phyloP scores from a whole-genome alignment of 2,113 vertebrate species.

The Stictonetta naevosa region DNA sequence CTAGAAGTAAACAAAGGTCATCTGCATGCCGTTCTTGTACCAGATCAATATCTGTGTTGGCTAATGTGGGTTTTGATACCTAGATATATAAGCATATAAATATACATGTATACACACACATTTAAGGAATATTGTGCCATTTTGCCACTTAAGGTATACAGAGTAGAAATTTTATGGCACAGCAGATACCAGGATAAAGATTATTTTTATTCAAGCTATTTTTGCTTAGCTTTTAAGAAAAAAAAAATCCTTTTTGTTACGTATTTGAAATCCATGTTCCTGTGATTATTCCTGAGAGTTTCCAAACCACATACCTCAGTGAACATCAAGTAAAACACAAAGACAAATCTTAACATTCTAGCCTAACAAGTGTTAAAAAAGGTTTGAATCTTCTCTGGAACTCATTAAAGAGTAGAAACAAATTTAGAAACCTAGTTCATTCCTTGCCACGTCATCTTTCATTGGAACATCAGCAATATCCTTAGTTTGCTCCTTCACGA shows the following conservation, averaged over 20 bases:
- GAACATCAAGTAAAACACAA: background rate
- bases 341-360: background rate
- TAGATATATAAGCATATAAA: background rate
- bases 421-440: background rate
- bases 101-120: background rate
- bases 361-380: background rate
- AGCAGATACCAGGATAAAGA: background rate
- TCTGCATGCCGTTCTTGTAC: background rate
- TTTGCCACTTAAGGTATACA: background rate
- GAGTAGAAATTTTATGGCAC: background rate
- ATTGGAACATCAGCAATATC: background rate
- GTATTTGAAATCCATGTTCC: background rate
- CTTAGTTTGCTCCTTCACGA: background rate
- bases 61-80: background rate
- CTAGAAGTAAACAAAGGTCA: background rate
- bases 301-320: background rate
- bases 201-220: background rate
- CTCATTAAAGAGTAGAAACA: background rate
- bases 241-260: background rate
- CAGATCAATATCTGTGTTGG: background rate
- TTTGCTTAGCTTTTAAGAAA: background rate
- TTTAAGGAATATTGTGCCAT: background rate
- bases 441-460: background rate
- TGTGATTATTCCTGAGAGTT: background rate
- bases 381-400: background rate